Base-by-base conservation (phyloP, 2,797 vertebrate genomes). In the Myiotriccus ornatus region DNA sequence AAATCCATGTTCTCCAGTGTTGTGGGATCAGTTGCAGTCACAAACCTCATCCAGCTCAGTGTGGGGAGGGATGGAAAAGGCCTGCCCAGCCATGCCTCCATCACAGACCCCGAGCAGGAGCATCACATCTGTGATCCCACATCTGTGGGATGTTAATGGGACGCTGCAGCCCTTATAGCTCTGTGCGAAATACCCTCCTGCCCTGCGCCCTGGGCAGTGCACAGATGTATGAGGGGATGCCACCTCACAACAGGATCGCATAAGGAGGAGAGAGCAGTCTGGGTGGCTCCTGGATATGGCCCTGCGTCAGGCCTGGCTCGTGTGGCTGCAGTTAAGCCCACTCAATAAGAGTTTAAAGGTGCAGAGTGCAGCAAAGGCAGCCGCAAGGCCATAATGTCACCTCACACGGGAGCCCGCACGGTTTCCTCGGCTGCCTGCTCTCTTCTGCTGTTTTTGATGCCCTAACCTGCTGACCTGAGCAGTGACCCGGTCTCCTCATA, bases 381-480 rank as follows among this genome's bases (percentile, higher is more conserved):
- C 44, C 0, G 0, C 47, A 3, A 56, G 71, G 81, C 84, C 1
- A 0, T 32, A 92, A 70, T 75, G 84, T 79, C 92, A 82, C 75
- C 78, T 89, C 81, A 75, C 6, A 1, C 1, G 17, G 60, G 75
- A 90, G 46, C 49, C 43, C 0, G 0, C 2, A 2, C 1, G 0
- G 55, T 79, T 89, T 69, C 74, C 60, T 82, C 57, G 86, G 39
- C 71, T 95, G 81, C 64, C 0, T 0, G 28, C 57, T 94, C 89
- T 94, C 78, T 91, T 93, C 68, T 94, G 80, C 59, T 49, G 55
- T 49, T 81, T 94, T 95, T 95, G 93, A 83, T 93, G 68, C 71
- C 81, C 44, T 90, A 83, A 93, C 59, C 77, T 88, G 87, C 55
- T 95, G 95, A 91, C 83, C 81, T 28, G 70, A 94, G 60, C 83